A percentile compares a stretch with the other conserved stretches of the same genome.
These are phyloP conservation scores for Cepaea hortensis DNA, from an alignment of 2,888 invertebrate species.

Conservation along the genomic window DNA sequence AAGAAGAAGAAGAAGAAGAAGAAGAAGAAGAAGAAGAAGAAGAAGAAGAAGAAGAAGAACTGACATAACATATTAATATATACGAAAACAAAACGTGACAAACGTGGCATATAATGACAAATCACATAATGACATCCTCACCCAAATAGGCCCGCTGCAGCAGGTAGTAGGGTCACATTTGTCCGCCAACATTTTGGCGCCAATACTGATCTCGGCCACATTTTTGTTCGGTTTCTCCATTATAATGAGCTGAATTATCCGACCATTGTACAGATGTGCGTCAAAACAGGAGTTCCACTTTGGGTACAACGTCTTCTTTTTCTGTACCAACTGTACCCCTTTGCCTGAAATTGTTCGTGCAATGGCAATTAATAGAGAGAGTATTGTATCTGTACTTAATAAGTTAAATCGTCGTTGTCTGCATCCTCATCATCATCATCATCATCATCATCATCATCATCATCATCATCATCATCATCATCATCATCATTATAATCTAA, in stretches of 20 bases:
- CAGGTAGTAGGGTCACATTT: constrained; percentile 73
- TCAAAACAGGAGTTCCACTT: constrained; percentile 79
- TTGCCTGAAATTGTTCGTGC: constrained; percentile 67
- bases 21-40: no score
- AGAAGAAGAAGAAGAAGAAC: no score
- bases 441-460: constrained; percentile 24
- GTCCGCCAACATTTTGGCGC: constrained; percentile 76
- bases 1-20: no score
- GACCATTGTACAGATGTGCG: constrained; percentile 78
- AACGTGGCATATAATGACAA: no score
- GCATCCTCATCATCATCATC: neutral
- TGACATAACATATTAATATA: no score
- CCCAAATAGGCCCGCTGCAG: constrained; percentile 64
- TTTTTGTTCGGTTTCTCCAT: constrained; percentile 71
- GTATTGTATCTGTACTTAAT: neutral
- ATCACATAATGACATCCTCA: constrained; percentile 51
- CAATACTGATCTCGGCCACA: constrained; percentile 76
- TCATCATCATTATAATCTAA: constrained; percentile 15
- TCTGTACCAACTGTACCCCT: constrained; percentile 76
- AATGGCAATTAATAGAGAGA: neutral
- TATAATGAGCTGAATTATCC: constrained; percentile 77
- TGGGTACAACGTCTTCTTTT: constrained; percentile 78
- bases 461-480: neutral
- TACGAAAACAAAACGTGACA: no score
- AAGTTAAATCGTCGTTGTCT: neutral